Base-by-base conservation (phyloP, 2,113 vertebrate species). In the Cebus imitator region DNA sequence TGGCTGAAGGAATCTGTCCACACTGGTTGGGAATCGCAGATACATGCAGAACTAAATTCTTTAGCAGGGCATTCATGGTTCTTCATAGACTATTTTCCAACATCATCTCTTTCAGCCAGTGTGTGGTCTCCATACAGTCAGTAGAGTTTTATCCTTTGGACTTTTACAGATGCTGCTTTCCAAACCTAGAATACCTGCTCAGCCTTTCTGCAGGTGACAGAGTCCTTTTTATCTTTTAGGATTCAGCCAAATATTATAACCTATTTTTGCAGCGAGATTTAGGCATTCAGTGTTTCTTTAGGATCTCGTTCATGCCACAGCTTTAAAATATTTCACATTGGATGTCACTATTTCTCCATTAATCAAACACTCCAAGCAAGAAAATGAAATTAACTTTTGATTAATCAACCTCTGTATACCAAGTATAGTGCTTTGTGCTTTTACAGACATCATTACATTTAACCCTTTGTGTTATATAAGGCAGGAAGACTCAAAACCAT, bases 361-460 rank as follows among this genome's bases (percentile, higher is more conserved):
- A 96, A 57, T 92, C 37, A 89, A 52, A 20, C 11, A 81, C 48
- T 82, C 14, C 66, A 16, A 87, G 23, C 25, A 95, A 93, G 55
- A 94, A 92, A 83, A 68, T 75, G 17, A 91, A 85, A 52, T 93
- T 94, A 75, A 86, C 16, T 58, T 94, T 90, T 61, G 57, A 58
- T 75, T 84, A 82, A 75, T 92, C 25, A 94, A 35, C 8, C 43
- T 68, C 3, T 83, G 5, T 18, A 70, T 55, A 13, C 35, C 20
- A 90, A 90, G 45, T 90, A 27, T 70, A 37, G 17, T 75, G 7
- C 25, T 13, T 75, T 68, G 78, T 86, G 35, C 32, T 90, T 96
- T 95, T 58, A 88, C 8, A 78, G 14, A 48, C 32, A 48, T 80
- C 21, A 43, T 45, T 84, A 11, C 43, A 61, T 58, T 90, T 90